Percentiles rank a stretch among this genome's conserved stretches.
phyloP scores from a whole-genome alignment of 2,113 vertebrate species.

The Pedionomus torquatus region DNA sequence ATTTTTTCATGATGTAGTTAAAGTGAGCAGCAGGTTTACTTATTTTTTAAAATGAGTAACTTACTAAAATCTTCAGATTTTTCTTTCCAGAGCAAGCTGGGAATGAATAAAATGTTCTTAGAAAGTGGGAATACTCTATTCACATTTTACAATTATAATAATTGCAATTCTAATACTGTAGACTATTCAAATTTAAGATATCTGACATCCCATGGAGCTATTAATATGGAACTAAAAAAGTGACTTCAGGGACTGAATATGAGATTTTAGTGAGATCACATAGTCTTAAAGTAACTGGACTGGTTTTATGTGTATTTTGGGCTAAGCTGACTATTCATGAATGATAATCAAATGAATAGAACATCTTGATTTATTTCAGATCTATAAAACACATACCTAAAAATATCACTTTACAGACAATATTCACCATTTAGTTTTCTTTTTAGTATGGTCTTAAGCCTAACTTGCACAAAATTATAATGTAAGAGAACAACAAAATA shows the following conservation, averaged over 20 bases:
- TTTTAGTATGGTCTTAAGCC: neutral
- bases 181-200: neutral
- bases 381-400: constrained; percentile 40
- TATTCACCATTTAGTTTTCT: neutral
- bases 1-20: neutral
- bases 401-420: constrained; percentile 12
- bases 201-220: accelerated
- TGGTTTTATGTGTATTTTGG: neutral
- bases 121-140: neutral
- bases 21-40: neutral
- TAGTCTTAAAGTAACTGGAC: neutral
- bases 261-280: neutral
- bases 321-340: neutral
- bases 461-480: neutral
- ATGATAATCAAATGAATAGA: neutral
- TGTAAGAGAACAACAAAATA: constrained; percentile 3
- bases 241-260: neutral
- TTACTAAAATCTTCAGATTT: neutral
- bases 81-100: neutral
- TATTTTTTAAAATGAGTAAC: neutral
- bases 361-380: constrained; percentile 46
- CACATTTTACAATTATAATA: neutral
- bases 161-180: neutral
- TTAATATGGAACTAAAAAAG: neutral
- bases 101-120: neutral